Evolutionary conservation across 2,888 invertebrate species (phyloP).

Genomic region (Aleiodes alternator): DNA sequence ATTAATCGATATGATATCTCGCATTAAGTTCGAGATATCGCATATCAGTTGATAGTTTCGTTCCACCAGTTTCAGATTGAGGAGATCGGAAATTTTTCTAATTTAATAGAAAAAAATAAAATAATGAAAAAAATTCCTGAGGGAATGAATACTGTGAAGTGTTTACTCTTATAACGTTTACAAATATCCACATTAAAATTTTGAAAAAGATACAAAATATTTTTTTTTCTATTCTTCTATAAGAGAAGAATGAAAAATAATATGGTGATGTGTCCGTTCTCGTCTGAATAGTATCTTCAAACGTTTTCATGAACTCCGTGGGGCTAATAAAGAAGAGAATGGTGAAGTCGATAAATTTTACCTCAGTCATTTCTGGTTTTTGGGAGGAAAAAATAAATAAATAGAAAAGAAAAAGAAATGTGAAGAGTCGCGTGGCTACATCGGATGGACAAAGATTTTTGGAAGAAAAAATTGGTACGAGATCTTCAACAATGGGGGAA

Average conservation of each 20-base stretch:
- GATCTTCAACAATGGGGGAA: slow-evolving; percentile 8
- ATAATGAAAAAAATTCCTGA: too few species aligned
- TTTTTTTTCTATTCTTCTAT: background rate
- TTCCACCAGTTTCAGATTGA: too few species aligned
- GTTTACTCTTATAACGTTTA: too few species aligned
- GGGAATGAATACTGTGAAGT: too few species aligned
- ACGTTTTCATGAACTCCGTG: slow-evolving; percentile 39
- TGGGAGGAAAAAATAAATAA: background rate
- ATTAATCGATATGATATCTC: too few species aligned
- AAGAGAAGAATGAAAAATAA: slow-evolving; percentile 10
- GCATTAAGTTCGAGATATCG: too few species aligned
- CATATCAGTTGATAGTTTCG: too few species aligned
- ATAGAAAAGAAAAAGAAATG: background rate
- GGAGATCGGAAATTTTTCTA: too few species aligned
- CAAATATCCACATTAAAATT: too few species aligned
- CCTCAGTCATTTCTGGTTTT: slow-evolving; percentile 32
- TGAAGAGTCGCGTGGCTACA: slow-evolving; percentile 43
- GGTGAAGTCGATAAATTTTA: slow-evolving; percentile 44
- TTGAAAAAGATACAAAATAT: too few species aligned
- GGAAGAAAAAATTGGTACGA: background rate
- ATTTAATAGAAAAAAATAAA: too few species aligned
- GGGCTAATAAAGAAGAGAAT: slow-evolving; percentile 7
- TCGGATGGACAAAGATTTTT: slow-evolving; percentile 36
- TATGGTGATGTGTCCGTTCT: slow-evolving; percentile 10
- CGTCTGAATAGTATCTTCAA: slow-evolving; percentile 28